A percentile compares a stretch with the other conserved stretches of the same genome.
Conservation (phyloP, 2,888 invertebrate species). For the Zaprionus bogoriensis region DNA sequence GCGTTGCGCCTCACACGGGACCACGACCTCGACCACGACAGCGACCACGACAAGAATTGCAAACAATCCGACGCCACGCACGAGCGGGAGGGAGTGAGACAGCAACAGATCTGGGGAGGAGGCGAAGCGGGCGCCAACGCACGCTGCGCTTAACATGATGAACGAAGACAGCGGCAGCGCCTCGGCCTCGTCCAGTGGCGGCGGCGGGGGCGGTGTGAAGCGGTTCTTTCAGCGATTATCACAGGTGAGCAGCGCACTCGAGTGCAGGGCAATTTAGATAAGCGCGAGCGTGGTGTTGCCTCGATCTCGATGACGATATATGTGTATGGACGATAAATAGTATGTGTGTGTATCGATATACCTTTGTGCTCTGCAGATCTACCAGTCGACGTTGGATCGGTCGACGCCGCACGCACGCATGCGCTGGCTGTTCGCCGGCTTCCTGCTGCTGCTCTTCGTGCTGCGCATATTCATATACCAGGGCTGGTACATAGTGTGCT, state of each 20-base stretch:
- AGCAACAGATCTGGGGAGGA: slow-evolving; percentile 1
- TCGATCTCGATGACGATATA: too few relatives aligned
- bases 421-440: slow-evolving; percentile 90
- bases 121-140: slow-evolving; percentile 14
- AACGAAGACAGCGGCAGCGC: slow-evolving; percentile 80
- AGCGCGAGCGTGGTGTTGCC: too few relatives aligned
- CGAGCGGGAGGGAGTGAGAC: not conserved
- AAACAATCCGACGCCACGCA: not conserved
- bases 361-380: slow-evolving; percentile 80
- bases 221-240: slow-evolving; percentile 82
- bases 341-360: not conserved
- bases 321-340: too few relatives aligned
- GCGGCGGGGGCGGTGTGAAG: slow-evolving; percentile 80
- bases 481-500: slow-evolving; percentile 99
- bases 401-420: slow-evolving; percentile 92
- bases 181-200: slow-evolving; percentile 71
- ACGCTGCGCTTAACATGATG: slow-evolving; percentile 75
- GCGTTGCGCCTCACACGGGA: slow-evolving; percentile 6
- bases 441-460: slow-evolving; percentile 89
- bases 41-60: not conserved
- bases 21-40: not conserved
- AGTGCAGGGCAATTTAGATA: slow-evolving; percentile 14
- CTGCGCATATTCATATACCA: slow-evolving; percentile 92
- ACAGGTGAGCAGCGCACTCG: slow-evolving; percentile 78
- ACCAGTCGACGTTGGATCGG: slow-evolving; percentile 92